These are phyloP conservation scores for Helicoverpa armigera DNA, from an alignment of 1,140 invertebrate species.

Conservation along the genomic window DNA sequence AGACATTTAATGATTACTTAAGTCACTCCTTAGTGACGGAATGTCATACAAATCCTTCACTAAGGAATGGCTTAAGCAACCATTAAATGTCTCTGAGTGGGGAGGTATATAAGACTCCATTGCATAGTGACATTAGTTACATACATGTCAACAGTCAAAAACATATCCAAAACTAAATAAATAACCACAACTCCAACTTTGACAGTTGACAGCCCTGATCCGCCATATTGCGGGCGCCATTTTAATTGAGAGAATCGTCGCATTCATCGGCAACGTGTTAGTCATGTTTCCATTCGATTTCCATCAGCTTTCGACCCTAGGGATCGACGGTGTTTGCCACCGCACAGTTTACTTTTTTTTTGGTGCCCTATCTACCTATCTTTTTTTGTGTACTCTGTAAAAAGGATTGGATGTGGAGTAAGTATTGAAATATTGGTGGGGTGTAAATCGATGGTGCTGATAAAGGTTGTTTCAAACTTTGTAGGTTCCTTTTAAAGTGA, in stretches of 20 bases:
- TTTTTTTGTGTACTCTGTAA: constrained; percentile 29
- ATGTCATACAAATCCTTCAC: too few species aligned
- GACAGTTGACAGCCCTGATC: constrained; percentile 19
- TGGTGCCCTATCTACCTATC: not conserved
- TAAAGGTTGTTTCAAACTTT: too few species aligned
- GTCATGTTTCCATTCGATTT: constrained; percentile 50
- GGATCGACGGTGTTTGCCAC: constrained; percentile 30
- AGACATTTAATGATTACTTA: too few species aligned
- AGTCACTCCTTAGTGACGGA: too few species aligned
- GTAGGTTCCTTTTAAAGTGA: too few species aligned
- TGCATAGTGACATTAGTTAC: too few species aligned
- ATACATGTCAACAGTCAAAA: too few species aligned
- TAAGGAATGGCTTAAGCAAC: too few species aligned
- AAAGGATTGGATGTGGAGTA: not conserved
- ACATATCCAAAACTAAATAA: too few species aligned
- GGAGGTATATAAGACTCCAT: too few species aligned
- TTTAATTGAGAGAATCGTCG: constrained; percentile 55
- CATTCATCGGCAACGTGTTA: constrained; percentile 49
- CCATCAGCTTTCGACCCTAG: constrained; percentile 43
- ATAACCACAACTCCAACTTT: not conserved
- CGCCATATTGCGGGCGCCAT: constrained; percentile 53
- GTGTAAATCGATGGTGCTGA: too few species aligned
- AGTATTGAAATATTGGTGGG: not conserved
- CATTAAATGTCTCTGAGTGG: too few species aligned
- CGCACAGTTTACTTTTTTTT: constrained; percentile 34